Evolutionary conservation across 2,888 invertebrate species (phyloP), one percentile per base, ranked within the genome.

Genomic region (Gymnoscelis rufifasciata): DNA sequence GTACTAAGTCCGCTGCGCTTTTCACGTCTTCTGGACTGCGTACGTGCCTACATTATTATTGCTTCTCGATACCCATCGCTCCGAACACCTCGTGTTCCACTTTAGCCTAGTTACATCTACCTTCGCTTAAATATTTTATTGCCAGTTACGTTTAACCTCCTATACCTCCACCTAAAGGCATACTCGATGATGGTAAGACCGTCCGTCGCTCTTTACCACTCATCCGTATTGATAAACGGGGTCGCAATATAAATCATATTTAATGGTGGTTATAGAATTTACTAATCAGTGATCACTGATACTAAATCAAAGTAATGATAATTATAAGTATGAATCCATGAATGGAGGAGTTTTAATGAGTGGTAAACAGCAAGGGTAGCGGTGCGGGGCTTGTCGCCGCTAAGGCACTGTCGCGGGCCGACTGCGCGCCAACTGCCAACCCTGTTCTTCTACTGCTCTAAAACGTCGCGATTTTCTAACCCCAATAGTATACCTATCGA

Each of bases 1-100:
- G 40, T 35, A 50, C 41, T 29, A 38, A 74, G 76, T 73, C 74
- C 70, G 79, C 83, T 73, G 82, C 70, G 75, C 75, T 78, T 66
- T 48, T 57, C 60, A 79, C 84, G 74, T 72, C 83, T 78, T 75
- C 83, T 82, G 78, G 79, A 83, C 83, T 78, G 74, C 51, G 63
- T 71, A 65, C 74, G 68, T 42, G 15, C 72, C 88, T 88, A 88
- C 83, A 68, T 80, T 88, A 84, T 88, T 89, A 88, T 88, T 89
- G 88, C 88, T 88, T 89, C 81, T 88, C 83, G 88, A 89, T 89
- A 89, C 88, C 88, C 88, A 84, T 80, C 78, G 77, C 81, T 74
- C 77, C 77, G 77, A 83, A 72, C 86, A 86, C 86, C 86, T 78
- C 80, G 86, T 86, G 83, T 78, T 79, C 82, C 76, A 64, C 60